These are phyloP conservation scores for Parotia lawesii DNA, from an alignment of 2,113 vertebrate genomes.

Conservation along the genomic window DNA sequence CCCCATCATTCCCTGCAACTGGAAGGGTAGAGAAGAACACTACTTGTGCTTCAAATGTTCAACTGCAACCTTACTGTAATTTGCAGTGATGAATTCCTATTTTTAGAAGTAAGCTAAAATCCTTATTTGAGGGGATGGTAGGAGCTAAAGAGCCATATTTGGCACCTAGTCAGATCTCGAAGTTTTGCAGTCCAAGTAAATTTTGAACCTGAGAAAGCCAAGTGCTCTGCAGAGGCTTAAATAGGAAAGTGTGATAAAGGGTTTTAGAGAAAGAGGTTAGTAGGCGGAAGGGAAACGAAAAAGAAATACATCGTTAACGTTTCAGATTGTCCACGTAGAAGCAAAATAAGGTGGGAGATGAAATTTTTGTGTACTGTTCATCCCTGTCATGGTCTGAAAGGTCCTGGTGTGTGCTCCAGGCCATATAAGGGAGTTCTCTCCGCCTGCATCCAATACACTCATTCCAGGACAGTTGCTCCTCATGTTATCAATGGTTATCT, in stretches of 20 bases:
- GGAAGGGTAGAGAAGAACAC: not conserved
- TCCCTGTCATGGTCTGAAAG: not conserved
- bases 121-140: not conserved
- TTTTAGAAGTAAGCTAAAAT: not conserved
- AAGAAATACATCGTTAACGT: not conserved
- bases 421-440: not conserved
- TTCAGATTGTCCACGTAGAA: not conserved
- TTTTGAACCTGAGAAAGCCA: conserved; percentile 1
- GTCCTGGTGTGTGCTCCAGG: not conserved
- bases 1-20: not conserved
- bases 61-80: not conserved
- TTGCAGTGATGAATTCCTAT: not conserved
- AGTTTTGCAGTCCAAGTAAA: conserved; percentile 27
- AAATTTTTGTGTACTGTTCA: not conserved
- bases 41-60: not conserved
- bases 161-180: not conserved
- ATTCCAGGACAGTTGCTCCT: not conserved
- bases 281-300: not conserved
- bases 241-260: not conserved
- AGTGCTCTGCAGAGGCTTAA: not conserved
- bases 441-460: not conserved
- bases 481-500: not conserved
- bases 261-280: not conserved
- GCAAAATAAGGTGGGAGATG: not conserved
- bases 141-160: not conserved